Base-by-base conservation (phyloP, 2,113 vertebrate genomes). In the Forbesichthys papilliferus region DNA sequence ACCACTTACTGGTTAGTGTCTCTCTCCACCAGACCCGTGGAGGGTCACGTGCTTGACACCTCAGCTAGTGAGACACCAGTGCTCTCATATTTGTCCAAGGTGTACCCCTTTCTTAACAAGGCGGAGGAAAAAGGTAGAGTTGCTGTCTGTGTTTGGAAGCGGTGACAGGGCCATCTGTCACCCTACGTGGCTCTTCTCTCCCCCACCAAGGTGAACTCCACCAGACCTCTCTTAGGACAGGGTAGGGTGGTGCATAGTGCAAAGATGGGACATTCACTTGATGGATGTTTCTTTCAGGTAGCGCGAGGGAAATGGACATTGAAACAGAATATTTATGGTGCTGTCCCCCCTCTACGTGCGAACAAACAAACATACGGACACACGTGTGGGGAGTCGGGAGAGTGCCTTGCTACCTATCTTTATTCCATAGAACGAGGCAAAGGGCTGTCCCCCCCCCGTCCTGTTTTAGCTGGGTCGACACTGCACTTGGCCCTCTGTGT, bases 401-500 rank as follows among this genome's bases (percentile, higher is more conserved):
- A 66, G 78, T 48, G 68, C 75, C 71, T 81, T 59, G 69, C 66
- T 54, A 77, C 86, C 88, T 84, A 85, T 86, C 84, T 77, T 89
- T 86, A 86, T 84, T 83, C 78, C 46, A 71, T 33, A 68, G 77
- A 82, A 81, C 59, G 27, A 27, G 27, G 58, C 69, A 63, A 10
- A 48, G 42, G 34, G 72, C 66, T 20, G 73, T 69, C 7, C 7
- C 7, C 36, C 36, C 0, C 7, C 7, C 36, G 0, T 42, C 7
- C 36, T 8, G 4, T 42, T 93, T 90, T 99, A 99, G 94, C 96
- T 98, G 82, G 98, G 95, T 87, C 96, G 94, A 87, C 98, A 99
- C 83, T 99, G 97, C 67, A 99, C 96, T 88, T 98, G 96, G 84
- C 97, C 95, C 82, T 99, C 98, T 1, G 95, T 93, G 93, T 92